Evolutionary conservation across 2,113 vertebrate species (phyloP).

Genomic region (Jaculus jaculus): DNA sequence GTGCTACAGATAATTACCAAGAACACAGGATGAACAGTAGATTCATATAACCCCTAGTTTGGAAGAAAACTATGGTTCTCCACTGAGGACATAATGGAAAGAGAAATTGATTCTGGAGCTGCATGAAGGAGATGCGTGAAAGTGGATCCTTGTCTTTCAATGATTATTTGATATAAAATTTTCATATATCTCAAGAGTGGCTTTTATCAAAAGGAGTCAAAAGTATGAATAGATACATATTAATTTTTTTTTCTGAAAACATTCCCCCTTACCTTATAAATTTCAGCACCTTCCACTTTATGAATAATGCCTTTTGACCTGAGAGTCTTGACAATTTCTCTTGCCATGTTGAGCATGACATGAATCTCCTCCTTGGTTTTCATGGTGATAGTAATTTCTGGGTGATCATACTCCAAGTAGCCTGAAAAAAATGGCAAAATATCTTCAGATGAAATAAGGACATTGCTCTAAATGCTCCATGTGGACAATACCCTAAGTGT

Average conservation of each 20-base stretch:
- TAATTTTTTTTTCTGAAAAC: neutral
- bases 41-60: neutral
- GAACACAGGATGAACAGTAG: neutral
- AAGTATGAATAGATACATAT: neutral
- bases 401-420: conserved; percentile 77
- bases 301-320: conserved; percentile 69
- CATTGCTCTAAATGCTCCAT: conserved; percentile 4
- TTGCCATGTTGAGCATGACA: conserved; percentile 73
- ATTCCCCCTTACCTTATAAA: conserved; percentile 63
- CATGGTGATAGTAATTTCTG: conserved; percentile 71
- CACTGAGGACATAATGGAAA: neutral
- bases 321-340: conserved; percentile 70
- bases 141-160: neutral
- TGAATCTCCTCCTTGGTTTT: conserved; percentile 76
- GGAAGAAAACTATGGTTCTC: neutral
- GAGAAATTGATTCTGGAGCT: neutral
- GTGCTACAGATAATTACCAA: neutral
- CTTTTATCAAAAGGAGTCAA: neutral
- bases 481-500: neutral
- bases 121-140: neutral
- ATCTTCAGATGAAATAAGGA: conserved; percentile 48
- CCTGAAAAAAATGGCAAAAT: conserved; percentile 60
- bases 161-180: neutral
- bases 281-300: conserved; percentile 62
- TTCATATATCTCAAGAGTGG: neutral